Base-by-base conservation (phyloP, 1,140 invertebrate genomes). In the Nephila pilipes region DNA sequence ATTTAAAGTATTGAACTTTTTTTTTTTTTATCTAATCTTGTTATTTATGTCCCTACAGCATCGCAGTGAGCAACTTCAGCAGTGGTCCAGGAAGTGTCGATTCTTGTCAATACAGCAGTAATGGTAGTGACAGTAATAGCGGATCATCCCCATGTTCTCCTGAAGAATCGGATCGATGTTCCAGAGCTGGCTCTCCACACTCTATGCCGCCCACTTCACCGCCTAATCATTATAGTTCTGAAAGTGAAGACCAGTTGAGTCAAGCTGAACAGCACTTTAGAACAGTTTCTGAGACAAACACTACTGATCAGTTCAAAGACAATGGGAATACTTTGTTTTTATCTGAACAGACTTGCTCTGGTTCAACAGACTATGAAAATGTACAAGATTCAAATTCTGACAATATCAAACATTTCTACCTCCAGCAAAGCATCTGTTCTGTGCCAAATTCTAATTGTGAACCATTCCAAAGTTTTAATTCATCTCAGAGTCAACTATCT, bases 11-110 rank as follows among this genome's bases (percentile, higher is more conserved):
- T 46, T 46, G 46, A 0, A 46, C 12, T 46, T 6, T 46, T 46
- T 46, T 46, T 46, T 46, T 46, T 8, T 10, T 10, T 46, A 6
- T 46, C 16, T 60, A 60, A 60, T 57, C 32, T 87, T 87, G 46
- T 2, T 14, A 69, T 92, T 95, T 95, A 63, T 95, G 94, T 36
- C 63, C 60, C 20, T 60, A 60, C 85, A 94, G 93, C 85, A 90
- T 94, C 69, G 93, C 69, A 38, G 89, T 85, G 4, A 94, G 93
- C 85, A 94, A 85, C 69, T 90, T 90, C 65, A 87, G 93, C 88
- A 93, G 93, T 57, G 93, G 90, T 46, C 93, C 90, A 29, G 93
- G 88, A 79, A 89, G 89, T 85, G 89, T 90, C 6, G 93, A 94
- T 54, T 92, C 93, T 36, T 94, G 93, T 55, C 89, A 94, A 22